Evolutionary conservation across 2,888 invertebrate species (phyloP), one percentile per base, ranked within the genome.

Genomic region (Ormyrus rosae): DNA sequence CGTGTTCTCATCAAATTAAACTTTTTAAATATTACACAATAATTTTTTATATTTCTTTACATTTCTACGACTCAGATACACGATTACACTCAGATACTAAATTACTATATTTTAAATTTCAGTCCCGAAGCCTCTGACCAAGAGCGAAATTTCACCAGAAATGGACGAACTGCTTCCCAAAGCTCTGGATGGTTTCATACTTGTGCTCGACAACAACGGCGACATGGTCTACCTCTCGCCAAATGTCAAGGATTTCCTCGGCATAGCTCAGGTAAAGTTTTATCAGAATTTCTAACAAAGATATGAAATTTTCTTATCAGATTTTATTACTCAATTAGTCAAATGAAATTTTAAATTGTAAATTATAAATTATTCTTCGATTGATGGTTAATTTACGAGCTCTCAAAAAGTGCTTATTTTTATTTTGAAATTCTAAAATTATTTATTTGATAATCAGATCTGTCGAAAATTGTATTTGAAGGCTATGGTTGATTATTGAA

Each of bases 161-260:
- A 88, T 89, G 83, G 90, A 90, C 74, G 91, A 91, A 60, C 84
- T 94, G 0, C 95, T 95, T 89, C 92, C 95, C 87, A 94, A 96
- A 90, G 96, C 97, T 0, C 91, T 99, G 84, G 98, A 98, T 88
- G 99, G 99, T 9, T 99, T 99, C 91, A 92, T 98, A 67, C 88
- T 99, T 84, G 95, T 97, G 64, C 91, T 98, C 11, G 96, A 98
- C 0, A 94, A 94, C 82, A 97, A 97, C 85, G 98, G 98, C 4
- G 98, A 98, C 90, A 95, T 99, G 85, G 94, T 97, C 19, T 99
- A 96, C 91, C 94, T 97, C 76, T 97, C 98, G 46, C 97, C 98
- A 87, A 98, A 97, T 88, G 96, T 99, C 81, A 94, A 95, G 80
- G 96, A 96, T 84, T 96, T 96, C 91, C 94, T 99, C 82, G 99